Evolutionary conservation across 2,888 invertebrate genomes (phyloP), one percentile per base, ranked within the genome.

Genomic region (Crepidodera aurea): DNA sequence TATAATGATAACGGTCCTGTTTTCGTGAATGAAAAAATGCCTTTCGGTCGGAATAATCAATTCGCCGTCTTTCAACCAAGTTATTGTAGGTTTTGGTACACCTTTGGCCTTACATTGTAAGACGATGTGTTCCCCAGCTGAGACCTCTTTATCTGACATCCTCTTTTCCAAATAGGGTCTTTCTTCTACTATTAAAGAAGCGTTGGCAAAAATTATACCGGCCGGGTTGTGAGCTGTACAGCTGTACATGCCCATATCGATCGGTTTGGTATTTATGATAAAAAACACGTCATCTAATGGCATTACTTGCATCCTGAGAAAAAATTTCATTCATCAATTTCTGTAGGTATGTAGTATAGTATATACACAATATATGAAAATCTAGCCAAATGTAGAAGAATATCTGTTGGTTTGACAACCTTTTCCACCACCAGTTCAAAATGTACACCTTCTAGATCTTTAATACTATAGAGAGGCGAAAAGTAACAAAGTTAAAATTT

Each of bases 161-260:
- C 90, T 89, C 79, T 91, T 90, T 2, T 89, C 88, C 82, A 96
- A 94, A 13, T 91, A 90, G 2, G 96, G 96, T 67, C 90, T 90
- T 82, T 96, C 96, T 68, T 88, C 82, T 56, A 97, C 94, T 68
- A 89, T 89, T 22, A 97, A 83, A 13, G 92, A 91, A 16, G 94
- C 94, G 83, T 95, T 96, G 1, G 94, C 90, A 69, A 90, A 88
- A 34, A 94, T 90, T 55, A 87, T 48, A 0, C 97, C 98, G 10
- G 96, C 97, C 40, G 89, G 86, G 81, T 96, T 98, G 74, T 89
- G 88, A 0, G 97, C 98, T 5, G 91, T 94, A 81, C 97, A 98
- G 51, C 93, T 95, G 78, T 98, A 98, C 25, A 94, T 85, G 0
- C 98, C 98, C 82, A 92, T 91, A 77, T 98, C 98, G 29, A 88